Conservation (phyloP, 2,113 vertebrate genomes). For the Desmodus rotundus region DNA sequence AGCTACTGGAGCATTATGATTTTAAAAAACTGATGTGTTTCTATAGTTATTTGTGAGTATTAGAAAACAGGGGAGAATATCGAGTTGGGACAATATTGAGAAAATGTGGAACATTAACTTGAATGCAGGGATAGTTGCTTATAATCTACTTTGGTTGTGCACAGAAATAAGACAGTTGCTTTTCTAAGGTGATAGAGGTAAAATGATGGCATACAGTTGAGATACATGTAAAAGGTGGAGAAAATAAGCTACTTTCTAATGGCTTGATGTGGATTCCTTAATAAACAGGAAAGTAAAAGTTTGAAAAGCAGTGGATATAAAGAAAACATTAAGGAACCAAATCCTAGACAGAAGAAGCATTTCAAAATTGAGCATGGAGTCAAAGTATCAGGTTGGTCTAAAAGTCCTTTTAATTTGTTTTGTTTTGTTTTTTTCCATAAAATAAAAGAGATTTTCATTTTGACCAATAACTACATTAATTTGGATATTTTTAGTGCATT, state of each 20-base stretch:
- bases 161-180: neutral
- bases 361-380: neutral
- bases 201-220: neutral
- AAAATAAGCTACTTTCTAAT: neutral
- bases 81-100: neutral
- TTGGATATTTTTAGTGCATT: too few species aligned
- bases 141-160: neutral
- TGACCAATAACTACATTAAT: too few species aligned
- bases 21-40: neutral
- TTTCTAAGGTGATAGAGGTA: neutral
- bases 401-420: too few species aligned
- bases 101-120: neutral
- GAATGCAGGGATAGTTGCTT: neutral
- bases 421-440: too few species aligned
- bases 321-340: neutral
- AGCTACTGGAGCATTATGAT: neutral
- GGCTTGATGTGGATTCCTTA: neutral
- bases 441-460: too few species aligned
- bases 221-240: neutral
- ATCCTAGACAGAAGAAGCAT: neutral
- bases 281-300: neutral
- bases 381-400: neutral
- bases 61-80: neutral
- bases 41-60: neutral
- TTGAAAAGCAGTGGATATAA: neutral